Evolutionary conservation across 2,888 invertebrate genomes (phyloP), one percentile per base, ranked within the genome.

Genomic region (Adela reaumurella): DNA sequence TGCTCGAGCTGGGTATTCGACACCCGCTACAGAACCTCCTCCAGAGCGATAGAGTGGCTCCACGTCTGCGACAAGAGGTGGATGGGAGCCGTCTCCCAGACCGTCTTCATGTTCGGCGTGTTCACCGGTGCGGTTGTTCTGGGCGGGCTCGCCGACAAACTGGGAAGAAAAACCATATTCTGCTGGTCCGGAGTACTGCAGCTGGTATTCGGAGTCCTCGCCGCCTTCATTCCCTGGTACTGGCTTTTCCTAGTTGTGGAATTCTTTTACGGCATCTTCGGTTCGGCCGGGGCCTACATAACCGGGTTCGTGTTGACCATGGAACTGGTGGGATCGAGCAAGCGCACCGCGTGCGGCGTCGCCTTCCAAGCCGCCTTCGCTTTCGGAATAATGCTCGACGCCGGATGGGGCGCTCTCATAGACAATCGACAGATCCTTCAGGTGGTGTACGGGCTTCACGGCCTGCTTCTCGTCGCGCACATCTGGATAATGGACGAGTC

Each of bases 401-500:
- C 92, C 0, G 87, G 84, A 0, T 93, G 93, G 92, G 92, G 90
- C 3, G 86, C 87, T 2, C 54, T 92, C 1, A 86, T 93, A 50
- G 83, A 86, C 56, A 83, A 92, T 59, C 80, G 89, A 46, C 83
- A 85, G 66, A 67, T 85, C 57, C 77, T 93, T n/a, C 93, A 93
- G 72, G 76, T 90, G 1, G 70, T 89, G 2, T 92, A 92, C 59
- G 92, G 92, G 1, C 68, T 90, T 24, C 93, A 93, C 59, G 83
- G 88, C 47, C 67, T 85, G 17, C 62, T 91, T 0, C 79, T 93
- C 1, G 67, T 92, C 28, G 88, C 85, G 1, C 92, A 93, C 62
- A 91, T 90, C 83, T 92, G 93, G 93, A 70, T 91, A 3, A 88
- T 94, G 83, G 92, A 93, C 58, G 93, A 94, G 71, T 93, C 92